Evolutionary conservation across 2,113 vertebrate genomes (phyloP).

Genomic region (Parus major): DNA sequence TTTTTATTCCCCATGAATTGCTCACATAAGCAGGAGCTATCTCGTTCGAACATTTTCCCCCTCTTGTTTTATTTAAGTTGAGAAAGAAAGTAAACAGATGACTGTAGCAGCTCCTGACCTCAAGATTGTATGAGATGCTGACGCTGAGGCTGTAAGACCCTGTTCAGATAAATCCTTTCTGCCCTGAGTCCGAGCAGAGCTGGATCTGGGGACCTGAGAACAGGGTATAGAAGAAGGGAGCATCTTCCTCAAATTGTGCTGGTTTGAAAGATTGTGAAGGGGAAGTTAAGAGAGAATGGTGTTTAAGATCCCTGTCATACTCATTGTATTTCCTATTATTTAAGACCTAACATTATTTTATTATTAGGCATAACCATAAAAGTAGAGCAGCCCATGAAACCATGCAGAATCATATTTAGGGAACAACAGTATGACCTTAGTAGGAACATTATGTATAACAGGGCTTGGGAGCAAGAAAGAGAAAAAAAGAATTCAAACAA

Average conservation of each 20-base stretch:
- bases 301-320: neutral
- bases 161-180: neutral
- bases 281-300: neutral
- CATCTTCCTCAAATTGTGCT: fast-evolving
- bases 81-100: slow-evolving; percentile 36
- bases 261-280: neutral
- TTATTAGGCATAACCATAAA: neutral
- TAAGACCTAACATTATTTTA: neutral
- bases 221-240: fast-evolving
- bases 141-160: neutral
- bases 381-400: neutral
- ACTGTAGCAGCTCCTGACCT: slow-evolving; percentile 12
- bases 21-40: slow-evolving; percentile 43
- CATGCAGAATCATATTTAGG: neutral
- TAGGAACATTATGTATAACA: neutral
- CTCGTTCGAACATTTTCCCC: neutral
- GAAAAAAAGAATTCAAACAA: slow-evolving; percentile 10
- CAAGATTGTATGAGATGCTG: neutral
- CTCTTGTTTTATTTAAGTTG: slow-evolving; percentile 42
- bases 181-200: neutral
- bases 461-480: neutral
- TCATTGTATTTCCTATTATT: neutral
- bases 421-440: neutral
- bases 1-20: slow-evolving; percentile 55
- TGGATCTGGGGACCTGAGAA: neutral